phyloP scores from a whole-genome alignment of 64 coral and sea anemone species.

The Dendrophyllia cribrosa region DNA sequence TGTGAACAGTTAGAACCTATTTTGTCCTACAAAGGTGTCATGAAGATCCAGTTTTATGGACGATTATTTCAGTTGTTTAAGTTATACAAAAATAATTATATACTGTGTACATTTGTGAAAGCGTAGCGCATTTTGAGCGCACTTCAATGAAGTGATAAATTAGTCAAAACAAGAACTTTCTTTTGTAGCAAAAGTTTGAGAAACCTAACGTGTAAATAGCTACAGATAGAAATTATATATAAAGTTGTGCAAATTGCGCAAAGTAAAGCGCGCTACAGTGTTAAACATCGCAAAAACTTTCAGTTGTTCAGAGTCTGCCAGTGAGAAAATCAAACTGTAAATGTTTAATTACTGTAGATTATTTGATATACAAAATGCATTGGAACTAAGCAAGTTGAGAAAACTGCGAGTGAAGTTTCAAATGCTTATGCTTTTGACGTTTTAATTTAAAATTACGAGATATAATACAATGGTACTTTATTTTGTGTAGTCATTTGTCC shows the following conservation, averaged over 20 bases:
- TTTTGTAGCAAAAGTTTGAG: neutral
- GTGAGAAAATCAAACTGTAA: too few relatives aligned
- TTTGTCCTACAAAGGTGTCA: neutral
- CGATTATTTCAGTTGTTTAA: neutral
- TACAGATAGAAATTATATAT: neutral
- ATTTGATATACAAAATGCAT: too few relatives aligned
- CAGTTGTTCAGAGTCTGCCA: too few relatives aligned
- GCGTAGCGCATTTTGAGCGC: conserved; percentile 27
- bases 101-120: conserved; percentile 41
- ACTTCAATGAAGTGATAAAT: neutral
- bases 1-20: neutral
- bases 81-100: conserved; percentile 2
- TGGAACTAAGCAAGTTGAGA: too few relatives aligned
- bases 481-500: neutral
- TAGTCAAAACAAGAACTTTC: neutral
- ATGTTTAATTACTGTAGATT: too few relatives aligned
- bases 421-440: neutral
- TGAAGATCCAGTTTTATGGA: conserved; percentile 27
- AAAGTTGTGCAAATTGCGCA: neutral
- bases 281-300: too few relatives aligned
- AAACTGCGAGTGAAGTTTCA: neutral
- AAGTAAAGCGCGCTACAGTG: too few relatives aligned
- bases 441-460: neutral
- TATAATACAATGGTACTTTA: neutral
- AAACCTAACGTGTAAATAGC: neutral